These are phyloP conservation scores for Eilema caniola DNA, from an alignment of 2,888 invertebrate genomes.

Conservation along the genomic window DNA sequence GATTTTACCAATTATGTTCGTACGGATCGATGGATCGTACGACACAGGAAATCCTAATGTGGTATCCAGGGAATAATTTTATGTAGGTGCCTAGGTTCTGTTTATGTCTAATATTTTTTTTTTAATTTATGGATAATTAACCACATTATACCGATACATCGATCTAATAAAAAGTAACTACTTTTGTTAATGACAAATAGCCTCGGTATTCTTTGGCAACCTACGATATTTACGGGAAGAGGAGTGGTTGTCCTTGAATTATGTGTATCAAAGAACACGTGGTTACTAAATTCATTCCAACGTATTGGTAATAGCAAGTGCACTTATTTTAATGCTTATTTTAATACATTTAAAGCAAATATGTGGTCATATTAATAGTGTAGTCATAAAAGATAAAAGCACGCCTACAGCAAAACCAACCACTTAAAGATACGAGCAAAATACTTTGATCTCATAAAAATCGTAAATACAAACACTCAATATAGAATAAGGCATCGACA, in stretches of 20 bases:
- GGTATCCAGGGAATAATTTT: too few species aligned
- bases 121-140: too few species aligned
- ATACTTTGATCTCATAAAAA: constrained; percentile 14
- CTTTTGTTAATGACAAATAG: too few species aligned
- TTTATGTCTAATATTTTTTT: too few species aligned
- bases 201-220: background rate
- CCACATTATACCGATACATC: too few species aligned
- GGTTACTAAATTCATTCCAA: background rate
- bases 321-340: background rate
- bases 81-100: too few species aligned
- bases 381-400: constrained; percentile 9
- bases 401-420: constrained; percentile 1
- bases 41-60: too few species aligned
- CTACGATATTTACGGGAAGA: background rate
- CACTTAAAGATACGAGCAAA: constrained; percentile 6
- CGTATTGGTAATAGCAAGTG: background rate
- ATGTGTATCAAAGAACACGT: background rate
- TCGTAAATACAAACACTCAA: constrained; percentile 2
- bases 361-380: background rate
- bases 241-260: background rate
- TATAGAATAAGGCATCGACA: background rate
- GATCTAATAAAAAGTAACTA: too few species aligned
- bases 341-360: background rate
- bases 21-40: too few species aligned
- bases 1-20: too few species aligned